phyloP scores from a whole-genome alignment of 2,797 vertebrate species.

The Liparis tanakae region DNA sequence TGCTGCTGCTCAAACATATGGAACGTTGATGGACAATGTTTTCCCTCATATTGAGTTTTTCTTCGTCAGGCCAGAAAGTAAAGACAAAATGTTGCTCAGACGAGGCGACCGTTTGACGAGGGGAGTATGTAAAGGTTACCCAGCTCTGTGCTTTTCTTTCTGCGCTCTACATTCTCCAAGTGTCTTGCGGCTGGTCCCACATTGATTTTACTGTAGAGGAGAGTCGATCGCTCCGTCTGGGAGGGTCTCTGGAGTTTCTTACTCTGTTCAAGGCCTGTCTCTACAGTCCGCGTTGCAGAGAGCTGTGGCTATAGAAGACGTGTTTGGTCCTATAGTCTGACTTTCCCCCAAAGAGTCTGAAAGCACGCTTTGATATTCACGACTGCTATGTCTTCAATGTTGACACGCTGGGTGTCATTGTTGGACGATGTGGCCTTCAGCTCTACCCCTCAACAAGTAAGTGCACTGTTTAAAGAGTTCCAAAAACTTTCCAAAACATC shows the following conservation, averaged over 20 bases:
- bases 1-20: too few relatives aligned
- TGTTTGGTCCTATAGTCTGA: neutral
- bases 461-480: neutral
- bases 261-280: slow-evolving; percentile 5
- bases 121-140: slow-evolving; percentile 32
- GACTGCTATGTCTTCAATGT: neutral
- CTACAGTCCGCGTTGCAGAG: neutral
- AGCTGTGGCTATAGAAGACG: slow-evolving; percentile 4
- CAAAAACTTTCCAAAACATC: neutral
- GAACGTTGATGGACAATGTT: too few relatives aligned
- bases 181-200: slow-evolving; percentile 11
- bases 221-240: slow-evolving; percentile 1
- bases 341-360: neutral
- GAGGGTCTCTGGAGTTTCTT: neutral
- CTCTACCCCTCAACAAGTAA: neutral
- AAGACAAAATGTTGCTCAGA: slow-evolving; percentile 25
- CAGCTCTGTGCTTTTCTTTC: neutral
- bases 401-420: neutral
- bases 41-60: too few relatives aligned
- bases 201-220: slow-evolving; percentile 27
- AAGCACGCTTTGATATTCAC: neutral
- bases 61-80: slow-evolving; percentile 28
- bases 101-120: slow-evolving; percentile 24
- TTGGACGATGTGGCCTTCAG: neutral
- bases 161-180: slow-evolving; percentile 4